Evolutionary conservation across 1,140 invertebrate genomes (phyloP).

Genomic region (Sycophila sp.): DNA sequence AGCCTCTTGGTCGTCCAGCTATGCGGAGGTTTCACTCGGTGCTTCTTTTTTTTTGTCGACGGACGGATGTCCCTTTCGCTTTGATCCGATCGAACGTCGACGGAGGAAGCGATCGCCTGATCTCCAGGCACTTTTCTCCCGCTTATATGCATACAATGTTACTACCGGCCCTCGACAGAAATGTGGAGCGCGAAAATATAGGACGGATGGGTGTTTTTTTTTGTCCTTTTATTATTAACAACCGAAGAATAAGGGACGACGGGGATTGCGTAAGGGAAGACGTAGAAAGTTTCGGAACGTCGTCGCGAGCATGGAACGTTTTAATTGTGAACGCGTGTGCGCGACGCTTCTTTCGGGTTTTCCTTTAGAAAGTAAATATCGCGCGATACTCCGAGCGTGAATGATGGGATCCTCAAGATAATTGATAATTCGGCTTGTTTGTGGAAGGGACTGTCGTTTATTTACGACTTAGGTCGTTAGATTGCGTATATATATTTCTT

Average conservation of each 20-base stretch:
- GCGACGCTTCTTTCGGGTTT: not conserved
- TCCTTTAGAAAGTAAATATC: conserved; percentile 17
- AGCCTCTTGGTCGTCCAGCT: not conserved
- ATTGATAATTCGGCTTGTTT: not conserved
- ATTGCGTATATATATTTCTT: no score
- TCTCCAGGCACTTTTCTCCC: conserved; percentile 2
- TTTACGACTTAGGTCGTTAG: no score
- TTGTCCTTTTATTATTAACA: not conserved
- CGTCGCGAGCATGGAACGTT: not conserved
- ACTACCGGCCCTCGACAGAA: not conserved
- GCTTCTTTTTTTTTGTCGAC: no score
- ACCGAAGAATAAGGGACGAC: no score
- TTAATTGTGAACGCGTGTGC: conserved; percentile 3
- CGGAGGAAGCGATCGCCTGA: conserved; percentile 1
- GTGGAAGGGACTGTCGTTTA: no score
- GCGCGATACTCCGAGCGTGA: not conserved
- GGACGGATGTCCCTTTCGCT: no score
- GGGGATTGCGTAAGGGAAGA: not conserved
- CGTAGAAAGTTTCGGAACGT: conserved; percentile 14
- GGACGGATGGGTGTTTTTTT: not conserved
- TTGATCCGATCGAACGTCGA: not conserved
- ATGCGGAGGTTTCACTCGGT: not conserved
- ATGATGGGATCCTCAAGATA: not conserved
- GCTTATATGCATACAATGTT: conserved; percentile 26
- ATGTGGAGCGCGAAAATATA: not conserved